Evolutionary conservation across 2,888 invertebrate species (phyloP), one percentile per base, ranked within the genome.

Genomic region (Epinotia nisella): DNA sequence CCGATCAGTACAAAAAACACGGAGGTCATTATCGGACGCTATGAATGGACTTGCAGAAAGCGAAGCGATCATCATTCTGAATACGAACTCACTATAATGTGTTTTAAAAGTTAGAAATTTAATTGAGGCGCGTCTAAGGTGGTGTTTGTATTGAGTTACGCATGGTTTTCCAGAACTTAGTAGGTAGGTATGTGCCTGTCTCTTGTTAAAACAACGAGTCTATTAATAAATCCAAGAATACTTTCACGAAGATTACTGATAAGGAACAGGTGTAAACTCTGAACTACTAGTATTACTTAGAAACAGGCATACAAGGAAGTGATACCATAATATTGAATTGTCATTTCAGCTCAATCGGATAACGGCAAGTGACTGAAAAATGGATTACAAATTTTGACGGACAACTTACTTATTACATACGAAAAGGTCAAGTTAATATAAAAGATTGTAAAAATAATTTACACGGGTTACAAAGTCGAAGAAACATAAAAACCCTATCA

Each of bases 1-100:
- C 24, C 45, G 62, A 62, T 62, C 49, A 51, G 24, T 49, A 62
- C 62, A 29, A 62, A 62, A 62, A 51, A 51, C 11, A 24, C n/a
- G 49, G 11, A 62, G 21, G 61, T 45, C 21, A 61, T 61, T 61
- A 49, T 62, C 24, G 24, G 49, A 49, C n/a, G 24, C 24, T 17
- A 49, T 62, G n/a, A 29, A 62, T 49, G 49, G 29, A 51, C 29
- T 9, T 62, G 49, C 62, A 49, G n/a, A 49, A 4, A 49, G 49
- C 62, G 45, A 61, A 39, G 29, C n/a, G 24, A 24, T 21, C n/a
- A 60, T 60, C 4, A 35, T n/a, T 13, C n/a, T n/a, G 49, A 49
- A 49, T 13, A 49, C 3, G 49, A 45, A 15, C 45, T 15, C 45
- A 4, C 15, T 53, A 53, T 19, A 53, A n/a, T 59, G 35, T 17